Evolutionary conservation across 2,888 invertebrate genomes (phyloP), one percentile per base, ranked within the genome.

Genomic region (Zeuzera pyrina): DNA sequence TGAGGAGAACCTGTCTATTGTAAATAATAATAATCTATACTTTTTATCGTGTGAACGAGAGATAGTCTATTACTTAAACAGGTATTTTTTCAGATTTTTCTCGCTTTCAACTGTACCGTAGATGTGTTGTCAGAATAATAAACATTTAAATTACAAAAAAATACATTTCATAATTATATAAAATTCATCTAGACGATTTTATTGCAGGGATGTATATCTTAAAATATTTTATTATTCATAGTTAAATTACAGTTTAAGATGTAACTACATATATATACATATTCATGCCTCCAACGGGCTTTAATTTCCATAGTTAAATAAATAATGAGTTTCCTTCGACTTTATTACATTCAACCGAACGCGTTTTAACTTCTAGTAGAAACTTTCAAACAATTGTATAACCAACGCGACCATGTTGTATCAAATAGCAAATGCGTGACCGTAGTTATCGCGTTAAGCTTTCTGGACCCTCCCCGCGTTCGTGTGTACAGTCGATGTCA

Each of bases 41-140:
- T 74, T 81, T 78, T 81, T 79, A 76, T 81, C 81, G 78, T 81
- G 71, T 81, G 69, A 79, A 79, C 81, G 71, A 81, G 65, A 76
- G 70, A 77, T 83, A 81, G 77, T 76, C 57, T 76, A 76, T 70
- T 68, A 67, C 70, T 72, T 79, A 68, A 81, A 79, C 81, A 74
- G 76, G 81, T 81, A 79, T 81, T 78, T 81, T 81, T 81, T 81
- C 77, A 79, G 81, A 74, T 62, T 72, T 73, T 76, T 81, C 81
- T 83, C 83, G 81, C 83, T 81, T 76, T 83, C 78, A 65, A 78
- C 79, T 81, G 77, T 83, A 83, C 76, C 68, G 81, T 83, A 83
- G 83, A 79, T 78, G 79, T 83, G 81, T 83, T 83, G 73, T 79
- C 81, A 77, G 67, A 67, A 57, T 72, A 74, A 71, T 76, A 74